Conservation (phyloP, 1,140 invertebrate species). For the Drosophila bipectinata region DNA sequence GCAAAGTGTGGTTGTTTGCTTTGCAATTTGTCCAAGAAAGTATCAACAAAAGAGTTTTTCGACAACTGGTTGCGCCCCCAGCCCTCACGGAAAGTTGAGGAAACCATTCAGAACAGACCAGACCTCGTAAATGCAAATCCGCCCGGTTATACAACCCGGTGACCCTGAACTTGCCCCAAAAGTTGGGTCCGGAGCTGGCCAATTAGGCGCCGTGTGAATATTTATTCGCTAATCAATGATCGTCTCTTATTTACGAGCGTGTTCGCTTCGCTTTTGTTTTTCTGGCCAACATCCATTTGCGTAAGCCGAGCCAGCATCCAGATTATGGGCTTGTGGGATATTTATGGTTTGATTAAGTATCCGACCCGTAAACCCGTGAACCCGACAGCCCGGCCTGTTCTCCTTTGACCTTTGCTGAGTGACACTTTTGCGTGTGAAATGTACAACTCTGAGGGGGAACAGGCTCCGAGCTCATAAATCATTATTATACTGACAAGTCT, state of each 20-base stretch:
- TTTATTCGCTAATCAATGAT: slow-evolving; percentile 72
- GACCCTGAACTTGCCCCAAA: slow-evolving; percentile 66
- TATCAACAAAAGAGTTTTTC: slow-evolving; percentile 56
- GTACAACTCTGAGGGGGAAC: slow-evolving; percentile 15
- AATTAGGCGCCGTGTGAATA: slow-evolving; percentile 59
- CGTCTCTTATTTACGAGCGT: slow-evolving; percentile 41
- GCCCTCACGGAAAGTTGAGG: slow-evolving; percentile 20
- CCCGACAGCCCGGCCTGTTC: slow-evolving; percentile 5
- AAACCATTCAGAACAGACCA: slow-evolving; percentile 11
- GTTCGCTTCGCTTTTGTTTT: slow-evolving; percentile 23
- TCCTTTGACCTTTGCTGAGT: slow-evolving; percentile 28
- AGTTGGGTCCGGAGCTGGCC: slow-evolving; percentile 12
- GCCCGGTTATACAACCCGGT: slow-evolving; percentile 13
- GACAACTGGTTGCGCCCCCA: slow-evolving; percentile 21
- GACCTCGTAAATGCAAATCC: slow-evolving; percentile 44
- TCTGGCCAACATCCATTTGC: slow-evolving; percentile 24
- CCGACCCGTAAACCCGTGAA: slow-evolving; percentile 27
- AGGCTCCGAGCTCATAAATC: slow-evolving; percentile 27
- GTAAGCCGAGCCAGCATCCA: slow-evolving; percentile 20
- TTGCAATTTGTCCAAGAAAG: slow-evolving; percentile 54
- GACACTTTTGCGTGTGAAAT: slow-evolving; percentile 35
- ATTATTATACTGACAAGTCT: slow-evolving; percentile 28
- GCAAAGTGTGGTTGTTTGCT: slow-evolving; percentile 35
- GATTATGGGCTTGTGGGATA: slow-evolving; percentile 28
- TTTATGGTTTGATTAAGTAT: slow-evolving; percentile 27